These are phyloP conservation scores for Mellilla xanthometata DNA, from an alignment of 2,888 invertebrate genomes.

Conservation along the genomic window DNA sequence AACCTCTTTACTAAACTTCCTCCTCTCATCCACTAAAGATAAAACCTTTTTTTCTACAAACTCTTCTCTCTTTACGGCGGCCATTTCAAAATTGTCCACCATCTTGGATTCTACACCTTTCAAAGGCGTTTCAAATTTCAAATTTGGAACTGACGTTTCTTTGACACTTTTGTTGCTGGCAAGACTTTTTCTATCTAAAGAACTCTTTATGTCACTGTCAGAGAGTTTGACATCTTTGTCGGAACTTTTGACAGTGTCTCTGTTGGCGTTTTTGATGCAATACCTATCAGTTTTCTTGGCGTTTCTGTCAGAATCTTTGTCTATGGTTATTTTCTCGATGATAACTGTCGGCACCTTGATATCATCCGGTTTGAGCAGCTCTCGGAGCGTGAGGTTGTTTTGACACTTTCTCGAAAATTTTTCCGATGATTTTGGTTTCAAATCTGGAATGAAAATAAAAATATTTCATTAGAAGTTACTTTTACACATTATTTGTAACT, in stretches of 20 bases:
- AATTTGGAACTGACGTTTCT: no score
- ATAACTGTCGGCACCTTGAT: conserved; percentile 17
- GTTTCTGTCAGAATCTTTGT: conserved; percentile 17
- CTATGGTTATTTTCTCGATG: conserved; percentile 13
- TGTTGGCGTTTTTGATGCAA: no score
- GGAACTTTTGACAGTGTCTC: background rate
- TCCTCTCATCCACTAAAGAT: conserved; percentile 8
- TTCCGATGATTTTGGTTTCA: conserved; percentile 55
- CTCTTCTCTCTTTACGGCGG: no score
- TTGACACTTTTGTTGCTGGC: conserved; percentile 4
- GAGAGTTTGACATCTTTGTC: no score
- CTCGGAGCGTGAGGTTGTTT: conserved; percentile 9
- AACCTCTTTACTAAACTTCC: conserved; percentile 18
- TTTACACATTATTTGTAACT: no score
- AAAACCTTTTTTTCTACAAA: conserved; percentile 7
- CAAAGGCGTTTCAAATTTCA: no score
- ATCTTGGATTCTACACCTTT: no score
- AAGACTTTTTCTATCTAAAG: conserved; percentile 6
- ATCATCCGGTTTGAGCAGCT: conserved; percentile 15
- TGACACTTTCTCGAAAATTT: conserved; percentile 34
- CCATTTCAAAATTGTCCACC: no score
- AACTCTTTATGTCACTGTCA: no score
- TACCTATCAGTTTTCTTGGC: background rate
- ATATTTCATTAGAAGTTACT: no score
- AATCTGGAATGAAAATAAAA: conserved; percentile 45